Conservation (phyloP, 2,888 invertebrate genomes). For the Dicroscelio sp. region DNA sequence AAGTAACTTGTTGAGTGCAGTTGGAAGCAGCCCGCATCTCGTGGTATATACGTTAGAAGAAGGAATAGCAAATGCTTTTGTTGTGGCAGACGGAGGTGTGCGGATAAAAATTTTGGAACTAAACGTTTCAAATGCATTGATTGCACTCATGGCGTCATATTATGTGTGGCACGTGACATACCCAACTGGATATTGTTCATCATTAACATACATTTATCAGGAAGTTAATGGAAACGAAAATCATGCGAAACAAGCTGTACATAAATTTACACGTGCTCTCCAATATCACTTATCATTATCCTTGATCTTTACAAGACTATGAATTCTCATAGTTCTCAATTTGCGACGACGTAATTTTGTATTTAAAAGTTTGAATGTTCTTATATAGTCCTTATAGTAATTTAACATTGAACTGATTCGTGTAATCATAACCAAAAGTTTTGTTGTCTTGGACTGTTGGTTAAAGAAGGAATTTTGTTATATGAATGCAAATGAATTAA, state of each 20-base stretch:
- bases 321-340: background rate
- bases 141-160: constrained; percentile 27
- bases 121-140: background rate
- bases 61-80: constrained; percentile 3
- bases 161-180: constrained; percentile 28
- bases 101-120: constrained; percentile 6
- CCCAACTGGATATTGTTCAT: constrained; percentile 13
- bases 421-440: no score
- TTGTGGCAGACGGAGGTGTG: background rate
- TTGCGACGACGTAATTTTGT: background rate
- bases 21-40: constrained; percentile 15
- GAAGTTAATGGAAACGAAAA: constrained; percentile 12
- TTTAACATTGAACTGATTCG: no score
- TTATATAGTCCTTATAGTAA: no score
- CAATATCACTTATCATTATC: background rate
- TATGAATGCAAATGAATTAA: no score
- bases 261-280: constrained; percentile 37
- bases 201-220: constrained; percentile 9
- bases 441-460: no score
- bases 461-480: no score
- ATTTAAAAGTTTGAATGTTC: no score
- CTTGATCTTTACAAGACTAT: background rate
- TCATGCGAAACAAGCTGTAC: constrained; percentile 19
- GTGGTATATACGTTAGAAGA: constrained; percentile 26
- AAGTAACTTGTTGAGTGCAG: constrained; percentile 3